Evolutionary conservation across 1,140 invertebrate genomes (phyloP).

Genomic region (Thalassaphorura encarpata): DNA sequence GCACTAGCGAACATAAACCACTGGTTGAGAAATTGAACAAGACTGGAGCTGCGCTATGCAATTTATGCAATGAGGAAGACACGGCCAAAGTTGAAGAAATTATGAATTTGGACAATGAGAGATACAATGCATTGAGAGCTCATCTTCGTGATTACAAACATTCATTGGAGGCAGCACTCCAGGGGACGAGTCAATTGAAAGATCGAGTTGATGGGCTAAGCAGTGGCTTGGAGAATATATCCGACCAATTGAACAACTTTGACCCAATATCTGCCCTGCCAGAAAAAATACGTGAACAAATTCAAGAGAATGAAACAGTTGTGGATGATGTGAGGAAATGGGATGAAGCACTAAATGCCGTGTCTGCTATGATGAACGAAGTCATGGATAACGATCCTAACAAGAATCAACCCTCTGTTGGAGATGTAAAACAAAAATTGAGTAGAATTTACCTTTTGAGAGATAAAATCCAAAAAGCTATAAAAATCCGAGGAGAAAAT

Average conservation of each 20-base stretch:
- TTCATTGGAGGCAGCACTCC: slow-evolving; percentile 80
- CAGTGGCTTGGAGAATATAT: slow-evolving; percentile 74
- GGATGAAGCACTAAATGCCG: slow-evolving; percentile 79
- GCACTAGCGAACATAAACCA: slow-evolving; percentile 86
- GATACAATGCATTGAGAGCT: slow-evolving; percentile 71
- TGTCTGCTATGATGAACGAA: slow-evolving; percentile 85
- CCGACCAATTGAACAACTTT: slow-evolving; percentile 74
- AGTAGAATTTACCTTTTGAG: slow-evolving; percentile 85
- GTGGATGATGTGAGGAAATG: slow-evolving; percentile 85
- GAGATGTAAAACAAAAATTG: slow-evolving; percentile 88
- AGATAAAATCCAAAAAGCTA: slow-evolving; percentile 81
- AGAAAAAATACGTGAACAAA: slow-evolving; percentile 85
- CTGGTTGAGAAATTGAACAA: slow-evolving; percentile 92
- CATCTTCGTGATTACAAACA: slow-evolving; percentile 79
- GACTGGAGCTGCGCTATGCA: slow-evolving; percentile 77
- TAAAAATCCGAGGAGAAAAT: slow-evolving; percentile 64
- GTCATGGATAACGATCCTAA: slow-evolving; percentile 86
- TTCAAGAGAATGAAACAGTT: slow-evolving; percentile 82
- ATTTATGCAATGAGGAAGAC: slow-evolving; percentile 78
- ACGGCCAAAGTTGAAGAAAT: slow-evolving; percentile 73
- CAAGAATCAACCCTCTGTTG: slow-evolving; percentile 76
- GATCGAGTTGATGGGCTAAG: slow-evolving; percentile 95
- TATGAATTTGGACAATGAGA: slow-evolving; percentile 73
- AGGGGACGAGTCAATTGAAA: slow-evolving; percentile 69
- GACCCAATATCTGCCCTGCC: slow-evolving; percentile 93